Percentiles rank a stretch among this genome's conserved stretches.
Evolutionary conservation across 1,140 invertebrate genomes (phyloP).

Genomic region (Zaprionus africanus): DNA sequence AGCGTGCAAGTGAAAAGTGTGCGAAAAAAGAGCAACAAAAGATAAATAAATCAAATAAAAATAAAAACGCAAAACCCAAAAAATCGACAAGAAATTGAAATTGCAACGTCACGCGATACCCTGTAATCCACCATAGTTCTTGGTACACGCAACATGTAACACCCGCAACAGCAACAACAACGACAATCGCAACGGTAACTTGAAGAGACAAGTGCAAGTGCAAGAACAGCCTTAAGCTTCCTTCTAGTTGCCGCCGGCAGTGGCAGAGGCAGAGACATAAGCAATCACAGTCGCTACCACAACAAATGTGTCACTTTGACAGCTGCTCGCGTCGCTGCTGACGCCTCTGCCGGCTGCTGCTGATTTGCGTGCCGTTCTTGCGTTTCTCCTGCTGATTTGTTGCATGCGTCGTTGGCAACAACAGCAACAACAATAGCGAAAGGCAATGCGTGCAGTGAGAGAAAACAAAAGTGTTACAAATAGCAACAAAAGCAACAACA

Average conservation of each 20-base stretch:
- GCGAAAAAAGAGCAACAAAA: conserved; percentile 24
- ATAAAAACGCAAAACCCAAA: conserved; percentile 18
- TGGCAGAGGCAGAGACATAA: not conserved
- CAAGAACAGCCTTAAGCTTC: conserved; percentile 18
- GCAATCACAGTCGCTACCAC: conserved; percentile 11
- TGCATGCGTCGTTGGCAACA: conserved; percentile 72
- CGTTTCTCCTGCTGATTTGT: conserved; percentile 74
- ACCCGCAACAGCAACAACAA: too few relatives aligned
- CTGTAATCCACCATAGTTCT: conserved; percentile 34
- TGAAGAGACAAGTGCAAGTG: conserved; percentile 57
- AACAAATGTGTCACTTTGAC: conserved; percentile 69
- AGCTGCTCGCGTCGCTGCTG: conserved; percentile 34
- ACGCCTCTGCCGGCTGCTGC: conserved; percentile 17
- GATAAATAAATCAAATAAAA: conserved; percentile 14
- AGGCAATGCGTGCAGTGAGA: conserved; percentile 63
- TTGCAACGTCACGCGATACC: conserved; percentile 39
- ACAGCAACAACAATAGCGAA: conserved; percentile 33
- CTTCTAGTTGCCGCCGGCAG: conserved; percentile 56
- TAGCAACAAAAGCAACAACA: conserved; percentile 35
- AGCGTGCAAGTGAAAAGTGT: conserved; percentile 44
- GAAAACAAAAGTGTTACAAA: conserved; percentile 70
- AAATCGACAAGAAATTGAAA: conserved; percentile 10
- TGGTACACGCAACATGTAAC: conserved; percentile 51
- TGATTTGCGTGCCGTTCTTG: conserved; percentile 76
- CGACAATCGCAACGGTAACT: conserved; percentile 9